Conservation (phyloP, 2,797 vertebrate genomes). For the Xenops minutus region DNA sequence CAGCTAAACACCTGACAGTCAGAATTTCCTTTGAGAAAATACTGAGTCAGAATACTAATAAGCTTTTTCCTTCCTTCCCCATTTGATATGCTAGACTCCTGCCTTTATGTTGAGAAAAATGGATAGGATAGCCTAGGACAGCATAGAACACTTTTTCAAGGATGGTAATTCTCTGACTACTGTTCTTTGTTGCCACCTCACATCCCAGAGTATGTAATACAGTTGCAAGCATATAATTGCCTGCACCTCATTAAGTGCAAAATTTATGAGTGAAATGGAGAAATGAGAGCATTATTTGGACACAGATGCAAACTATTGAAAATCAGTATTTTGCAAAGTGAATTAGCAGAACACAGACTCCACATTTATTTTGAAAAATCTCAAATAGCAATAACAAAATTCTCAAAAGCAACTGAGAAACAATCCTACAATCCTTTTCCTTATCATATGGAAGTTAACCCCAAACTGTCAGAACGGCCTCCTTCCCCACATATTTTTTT, state of each 20-base stretch:
- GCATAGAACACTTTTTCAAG: neutral
- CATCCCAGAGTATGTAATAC: neutral
- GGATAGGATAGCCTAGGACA: neutral
- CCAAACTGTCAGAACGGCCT: neutral
- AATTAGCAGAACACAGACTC: neutral
- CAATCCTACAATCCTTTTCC: accelerated
- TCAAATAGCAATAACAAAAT: neutral
- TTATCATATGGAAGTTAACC: neutral
- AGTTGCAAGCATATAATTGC: neutral
- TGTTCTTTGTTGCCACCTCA: neutral
- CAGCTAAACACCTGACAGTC: neutral
- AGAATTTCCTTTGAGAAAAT: slow-evolving; percentile 18
- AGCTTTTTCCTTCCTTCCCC: neutral
- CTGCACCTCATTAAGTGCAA: neutral
- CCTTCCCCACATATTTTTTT: no score
- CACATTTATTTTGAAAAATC: neutral
- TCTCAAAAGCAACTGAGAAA: neutral
- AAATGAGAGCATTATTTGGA: neutral
- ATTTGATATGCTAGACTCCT: neutral
- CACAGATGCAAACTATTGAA: neutral
- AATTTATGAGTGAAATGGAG: neutral
- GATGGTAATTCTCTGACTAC: neutral
- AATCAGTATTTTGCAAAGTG: neutral
- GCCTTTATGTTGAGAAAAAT: neutral
- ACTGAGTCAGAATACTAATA: neutral